Conservation (phyloP, 2,113 vertebrate genomes). For the Pedionomus torquatus region DNA sequence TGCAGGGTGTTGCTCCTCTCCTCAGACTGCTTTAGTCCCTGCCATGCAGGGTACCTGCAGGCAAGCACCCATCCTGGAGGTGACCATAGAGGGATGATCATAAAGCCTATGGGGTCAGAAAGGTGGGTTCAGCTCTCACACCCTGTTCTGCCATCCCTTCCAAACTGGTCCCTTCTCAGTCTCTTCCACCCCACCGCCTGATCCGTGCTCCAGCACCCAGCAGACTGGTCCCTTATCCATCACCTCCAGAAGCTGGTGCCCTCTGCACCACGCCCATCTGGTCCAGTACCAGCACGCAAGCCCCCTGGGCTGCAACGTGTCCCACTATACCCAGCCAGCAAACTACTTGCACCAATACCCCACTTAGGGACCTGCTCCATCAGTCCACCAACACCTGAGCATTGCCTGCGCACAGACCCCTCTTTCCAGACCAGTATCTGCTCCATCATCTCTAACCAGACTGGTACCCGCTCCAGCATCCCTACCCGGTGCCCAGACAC, state of each 20-base stretch:
- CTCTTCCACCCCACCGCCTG: rapidly evolving
- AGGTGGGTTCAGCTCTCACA: neutral
- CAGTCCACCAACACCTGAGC: neutral
- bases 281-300: neutral
- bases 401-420: neutral
- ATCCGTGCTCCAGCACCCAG: neutral
- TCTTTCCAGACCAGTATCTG: neutral
- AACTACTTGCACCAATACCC: neutral
- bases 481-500: too few relatives aligned
- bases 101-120: neutral
- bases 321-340: neutral
- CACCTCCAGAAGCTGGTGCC: neutral
- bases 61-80: neutral
- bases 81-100: neutral
- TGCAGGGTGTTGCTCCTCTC: neutral
- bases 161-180: neutral
- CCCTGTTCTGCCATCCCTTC: neutral
- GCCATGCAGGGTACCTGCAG: neutral
- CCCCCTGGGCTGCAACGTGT: neutral
- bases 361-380: neutral
- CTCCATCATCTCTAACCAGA: neutral
- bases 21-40: neutral
- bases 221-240: neutral
- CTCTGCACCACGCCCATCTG: neutral
- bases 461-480: neutral